Percentiles rank a stretch among this genome's conserved stretches.
Conservation (phyloP, 2,888 invertebrate genomes). For the Drosophila falleni region DNA sequence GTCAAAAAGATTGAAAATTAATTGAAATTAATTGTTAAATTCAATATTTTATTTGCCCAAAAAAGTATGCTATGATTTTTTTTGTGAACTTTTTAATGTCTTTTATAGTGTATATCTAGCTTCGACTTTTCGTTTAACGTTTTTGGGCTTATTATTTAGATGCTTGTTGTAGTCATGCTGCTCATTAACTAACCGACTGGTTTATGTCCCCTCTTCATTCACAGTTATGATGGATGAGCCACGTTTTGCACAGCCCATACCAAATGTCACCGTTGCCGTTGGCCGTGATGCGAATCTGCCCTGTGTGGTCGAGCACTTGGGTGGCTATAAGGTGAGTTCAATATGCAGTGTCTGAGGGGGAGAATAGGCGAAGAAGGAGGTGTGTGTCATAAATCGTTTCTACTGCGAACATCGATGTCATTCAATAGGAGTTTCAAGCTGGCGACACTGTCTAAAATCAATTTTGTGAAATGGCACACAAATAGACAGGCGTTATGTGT, state of each 20-base stretch:
- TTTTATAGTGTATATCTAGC: background rate
- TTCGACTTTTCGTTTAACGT: background rate
- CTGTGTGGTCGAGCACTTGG: constrained; percentile 95
- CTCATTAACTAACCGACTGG: constrained; percentile 71
- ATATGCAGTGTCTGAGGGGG: background rate
- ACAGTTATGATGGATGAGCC: constrained; percentile 94
- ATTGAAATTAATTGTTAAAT: no score
- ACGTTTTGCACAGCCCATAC: constrained; percentile 95
- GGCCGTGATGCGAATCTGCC: constrained; percentile 95
- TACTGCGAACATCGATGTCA: constrained; percentile 36
- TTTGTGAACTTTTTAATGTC: background rate
- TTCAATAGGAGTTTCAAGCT: constrained; percentile 51
- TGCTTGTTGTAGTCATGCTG: constrained; percentile 19
- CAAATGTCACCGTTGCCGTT: constrained; percentile 95
- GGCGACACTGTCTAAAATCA: constrained; percentile 73
- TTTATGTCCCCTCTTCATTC: constrained; percentile 75
- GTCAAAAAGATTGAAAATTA: no score
- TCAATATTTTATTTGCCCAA: no score
- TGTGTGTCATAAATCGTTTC: constrained; percentile 63
- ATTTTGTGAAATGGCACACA: constrained; percentile 66
- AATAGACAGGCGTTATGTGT: constrained; percentile 3
- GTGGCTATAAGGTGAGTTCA: constrained; percentile 92
- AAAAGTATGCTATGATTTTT: no score
- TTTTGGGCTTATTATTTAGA: constrained; percentile 6
- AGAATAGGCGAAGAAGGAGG: background rate